phyloP scores from a whole-genome alignment of 2,888 invertebrate genomes.

The Ophioninae sp. region DNA sequence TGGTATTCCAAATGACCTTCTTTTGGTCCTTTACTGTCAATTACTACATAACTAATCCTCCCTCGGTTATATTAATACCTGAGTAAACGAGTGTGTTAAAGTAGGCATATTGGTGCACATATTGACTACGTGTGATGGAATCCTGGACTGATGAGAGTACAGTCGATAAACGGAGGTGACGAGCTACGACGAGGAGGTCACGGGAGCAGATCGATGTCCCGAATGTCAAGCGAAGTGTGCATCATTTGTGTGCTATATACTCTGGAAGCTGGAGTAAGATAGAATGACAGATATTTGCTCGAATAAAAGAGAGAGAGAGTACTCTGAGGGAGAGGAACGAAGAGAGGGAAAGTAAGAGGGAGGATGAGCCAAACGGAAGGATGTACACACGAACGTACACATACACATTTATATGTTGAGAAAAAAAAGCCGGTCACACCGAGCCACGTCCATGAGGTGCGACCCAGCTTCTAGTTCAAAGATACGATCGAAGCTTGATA shows the following conservation, averaged over 20 bases:
- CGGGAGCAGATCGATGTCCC: constrained; percentile 69
- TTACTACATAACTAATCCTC: too few species aligned
- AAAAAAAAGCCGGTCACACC: constrained; percentile 32
- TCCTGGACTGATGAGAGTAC: constrained; percentile 11
- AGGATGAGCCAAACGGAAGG: background rate
- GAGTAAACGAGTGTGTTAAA: background rate
- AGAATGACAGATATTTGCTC: constrained; percentile 21
- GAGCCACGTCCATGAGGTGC: constrained; percentile 23
- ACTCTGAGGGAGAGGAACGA: background rate
- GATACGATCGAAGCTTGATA: constrained; percentile 45
- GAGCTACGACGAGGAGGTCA: constrained; percentile 54
- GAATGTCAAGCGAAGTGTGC: constrained; percentile 67
- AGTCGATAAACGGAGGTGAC: constrained; percentile 23
- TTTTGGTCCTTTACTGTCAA: too few species aligned
- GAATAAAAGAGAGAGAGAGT: constrained; percentile 16
- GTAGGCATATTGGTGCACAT: background rate
- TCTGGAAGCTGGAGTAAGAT: constrained; percentile 12
- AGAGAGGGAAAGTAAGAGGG: background rate
- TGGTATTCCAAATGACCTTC: too few species aligned
- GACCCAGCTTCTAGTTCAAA: constrained; percentile 43
- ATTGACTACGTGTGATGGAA: background rate
- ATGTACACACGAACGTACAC: background rate
- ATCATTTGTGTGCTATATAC: constrained; percentile 39
- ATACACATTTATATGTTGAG: background rate
- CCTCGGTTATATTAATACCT: too few species aligned